These are phyloP conservation scores for Chaetura pelagica DNA, from an alignment of 2,113 vertebrate genomes.

Conservation along the genomic window DNA sequence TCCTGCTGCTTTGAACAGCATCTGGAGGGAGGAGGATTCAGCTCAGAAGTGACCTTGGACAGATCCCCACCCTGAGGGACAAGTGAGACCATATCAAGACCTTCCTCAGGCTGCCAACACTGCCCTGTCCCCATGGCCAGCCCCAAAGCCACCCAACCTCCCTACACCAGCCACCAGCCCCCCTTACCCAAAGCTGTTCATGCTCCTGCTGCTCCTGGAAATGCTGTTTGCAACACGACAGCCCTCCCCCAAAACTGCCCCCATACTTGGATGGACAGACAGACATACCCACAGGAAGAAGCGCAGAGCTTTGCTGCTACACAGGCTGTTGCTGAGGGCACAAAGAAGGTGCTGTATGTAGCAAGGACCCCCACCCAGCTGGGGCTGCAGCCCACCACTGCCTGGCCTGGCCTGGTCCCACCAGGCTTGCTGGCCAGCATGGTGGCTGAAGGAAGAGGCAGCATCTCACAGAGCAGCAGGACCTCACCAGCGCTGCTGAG, in stretches of 20 bases:
- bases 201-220: not conserved
- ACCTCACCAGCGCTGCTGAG: not conserved
- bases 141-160: not conserved
- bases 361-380: conserved; percentile 76
- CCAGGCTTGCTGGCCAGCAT: conserved; percentile 74
- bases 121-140: not conserved
- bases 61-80: not conserved
- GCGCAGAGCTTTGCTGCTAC: conserved; percentile 79
- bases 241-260: no score
- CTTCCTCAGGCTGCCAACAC: not conserved
- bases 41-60: not conserved
- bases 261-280: not conserved
- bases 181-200: not conserved
- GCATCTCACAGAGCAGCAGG: not conserved
- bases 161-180: not conserved
- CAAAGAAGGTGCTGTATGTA: conserved; percentile 80
- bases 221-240: not conserved
- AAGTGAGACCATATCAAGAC: not conserved
- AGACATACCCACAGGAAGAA: conserved; percentile 82
- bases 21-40: not conserved
- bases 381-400: not conserved
- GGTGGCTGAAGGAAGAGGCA: not conserved
- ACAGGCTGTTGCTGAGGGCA: conserved; percentile 82
- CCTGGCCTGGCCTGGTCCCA: conserved; percentile 65
- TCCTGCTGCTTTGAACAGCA: not conserved